Evolutionary conservation across 2,888 invertebrate species (phyloP).

Genomic region (Drosophila mettleri): DNA sequence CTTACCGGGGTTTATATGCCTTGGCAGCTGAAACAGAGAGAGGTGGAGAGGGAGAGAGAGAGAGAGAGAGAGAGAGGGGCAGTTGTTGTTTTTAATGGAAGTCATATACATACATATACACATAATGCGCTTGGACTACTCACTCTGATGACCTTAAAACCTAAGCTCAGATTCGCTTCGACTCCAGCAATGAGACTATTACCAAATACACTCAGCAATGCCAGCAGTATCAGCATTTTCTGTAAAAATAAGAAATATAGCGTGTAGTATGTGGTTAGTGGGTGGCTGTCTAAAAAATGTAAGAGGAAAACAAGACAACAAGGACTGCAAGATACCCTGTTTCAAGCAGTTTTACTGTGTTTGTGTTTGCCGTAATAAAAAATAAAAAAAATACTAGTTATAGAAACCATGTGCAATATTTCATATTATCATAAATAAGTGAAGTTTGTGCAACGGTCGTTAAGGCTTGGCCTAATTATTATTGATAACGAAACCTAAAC

Average conservation of each 20-base stretch:
- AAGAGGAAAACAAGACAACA: neutral
- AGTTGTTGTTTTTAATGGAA: slow-evolving; percentile 43
- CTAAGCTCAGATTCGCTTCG: slow-evolving; percentile 83
- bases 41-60: neutral
- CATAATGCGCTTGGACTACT: slow-evolving; percentile 54
- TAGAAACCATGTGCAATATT: neutral
- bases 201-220: slow-evolving; percentile 83
- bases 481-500: no score
- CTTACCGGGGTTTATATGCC: slow-evolving; percentile 77
- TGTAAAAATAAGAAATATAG: slow-evolving; percentile 55
- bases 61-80: neutral
- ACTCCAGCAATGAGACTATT: slow-evolving; percentile 82
- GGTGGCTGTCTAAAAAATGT: slow-evolving; percentile 23
- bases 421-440: no score
- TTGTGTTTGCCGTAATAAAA: neutral
- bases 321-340: neutral
- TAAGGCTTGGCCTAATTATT: no score
- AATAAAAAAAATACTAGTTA: no score
- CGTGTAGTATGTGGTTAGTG: slow-evolving; percentile 49
- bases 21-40: slow-evolving; percentile 65
- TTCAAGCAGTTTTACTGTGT: neutral
- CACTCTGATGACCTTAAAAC: slow-evolving; percentile 83
- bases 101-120: slow-evolving; percentile 57
- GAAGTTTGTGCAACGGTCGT: no score
- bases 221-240: slow-evolving; percentile 85